A percentile compares a stretch with the other conserved stretches of the same genome.
Evolutionary conservation across 2,888 invertebrate species (phyloP).

Genomic region (Artemia sinica): DNA sequence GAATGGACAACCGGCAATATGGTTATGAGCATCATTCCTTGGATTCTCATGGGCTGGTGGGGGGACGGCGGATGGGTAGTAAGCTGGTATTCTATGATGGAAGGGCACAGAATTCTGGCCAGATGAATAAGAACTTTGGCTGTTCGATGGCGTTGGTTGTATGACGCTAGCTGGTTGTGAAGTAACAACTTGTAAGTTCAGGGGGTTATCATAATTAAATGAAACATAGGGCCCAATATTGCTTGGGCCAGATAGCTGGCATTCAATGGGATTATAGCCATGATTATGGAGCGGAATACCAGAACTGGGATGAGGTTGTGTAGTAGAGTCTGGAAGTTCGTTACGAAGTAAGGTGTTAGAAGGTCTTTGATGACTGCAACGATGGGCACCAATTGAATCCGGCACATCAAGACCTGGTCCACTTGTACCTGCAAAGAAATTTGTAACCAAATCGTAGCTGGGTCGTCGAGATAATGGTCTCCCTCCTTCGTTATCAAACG

Average conservation of each 20-base stretch:
- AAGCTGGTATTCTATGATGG: conserved; percentile 6
- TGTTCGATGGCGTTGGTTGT: not conserved
- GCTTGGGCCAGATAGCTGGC: not conserved
- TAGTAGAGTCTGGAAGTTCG: not conserved
- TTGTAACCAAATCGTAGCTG: conserved; percentile 12
- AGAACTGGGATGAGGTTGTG: conserved; percentile 1
- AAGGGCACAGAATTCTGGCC: not conserved
- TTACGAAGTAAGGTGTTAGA: not conserved
- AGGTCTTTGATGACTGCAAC: not conserved
- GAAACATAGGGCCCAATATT: not conserved
- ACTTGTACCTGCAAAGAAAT: not conserved
- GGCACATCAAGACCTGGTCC: not conserved
- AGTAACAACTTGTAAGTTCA: not conserved
- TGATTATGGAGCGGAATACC: not conserved
- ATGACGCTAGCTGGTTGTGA: conserved; percentile 3
- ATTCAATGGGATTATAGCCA: not conserved
- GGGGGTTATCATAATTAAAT: conserved; percentile 3
- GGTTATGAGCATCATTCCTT: not conserved
- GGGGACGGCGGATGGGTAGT: conserved; percentile 4
- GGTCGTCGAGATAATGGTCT: not conserved
- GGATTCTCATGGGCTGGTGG: conserved; percentile 3
- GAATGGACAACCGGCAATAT: not conserved
- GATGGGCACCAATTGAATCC: not conserved
- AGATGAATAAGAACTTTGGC: not conserved
- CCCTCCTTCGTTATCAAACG: not conserved